Base-by-base conservation (phyloP, 2,113 vertebrate genomes). In the Sphaerodactylus townsendi region DNA sequence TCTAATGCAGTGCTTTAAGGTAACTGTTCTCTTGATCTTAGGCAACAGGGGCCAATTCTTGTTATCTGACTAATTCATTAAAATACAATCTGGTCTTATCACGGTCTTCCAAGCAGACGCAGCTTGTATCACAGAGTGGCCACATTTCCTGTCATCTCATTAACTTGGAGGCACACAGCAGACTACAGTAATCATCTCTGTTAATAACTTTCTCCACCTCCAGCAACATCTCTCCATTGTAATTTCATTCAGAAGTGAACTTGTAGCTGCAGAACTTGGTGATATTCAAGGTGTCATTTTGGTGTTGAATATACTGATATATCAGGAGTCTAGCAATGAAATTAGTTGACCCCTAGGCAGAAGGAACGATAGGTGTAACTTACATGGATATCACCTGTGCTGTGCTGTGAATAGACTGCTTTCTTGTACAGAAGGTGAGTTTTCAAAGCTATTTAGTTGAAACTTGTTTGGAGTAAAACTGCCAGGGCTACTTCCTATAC, bases 41-140 rank as follows among this genome's bases (percentile, higher is more conserved):
- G 46, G 28, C 44, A 66, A 23, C 5, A 56, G 74, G 23, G n/a
- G 81, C 65, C 37, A 77, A 56, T 82, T 85, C 23, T 70, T 82
- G 35, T 28, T 30, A 77, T 82, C 44, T 62, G 25, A 62, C 39
- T 77, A 82, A 77, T 82, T 65, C 73, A 88, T 88, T 88, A 78
- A 85, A 88, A 74, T 41, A 75, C 39, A 85, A 85, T 77, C 46
- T 65, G 37, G 46, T 59, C n/a, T 85, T 77, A 81, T 77, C 78
- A 81, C 73, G 77, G 41, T 30, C 30, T 71, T 77, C 46, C 35
- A 85, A 85, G 81, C 66, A 53, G 79, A 72, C 46, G 44, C 68
- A 78, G 74, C 68, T 65, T 84, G 46, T 72, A 72, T 79, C 50
- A 77, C 37, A 7, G 46, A 72, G 46, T n/a, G 39, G 62, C 69